Evolutionary conservation across 2,888 invertebrate genomes (phyloP).

Genomic region (Lumbricus terrestris): DNA sequence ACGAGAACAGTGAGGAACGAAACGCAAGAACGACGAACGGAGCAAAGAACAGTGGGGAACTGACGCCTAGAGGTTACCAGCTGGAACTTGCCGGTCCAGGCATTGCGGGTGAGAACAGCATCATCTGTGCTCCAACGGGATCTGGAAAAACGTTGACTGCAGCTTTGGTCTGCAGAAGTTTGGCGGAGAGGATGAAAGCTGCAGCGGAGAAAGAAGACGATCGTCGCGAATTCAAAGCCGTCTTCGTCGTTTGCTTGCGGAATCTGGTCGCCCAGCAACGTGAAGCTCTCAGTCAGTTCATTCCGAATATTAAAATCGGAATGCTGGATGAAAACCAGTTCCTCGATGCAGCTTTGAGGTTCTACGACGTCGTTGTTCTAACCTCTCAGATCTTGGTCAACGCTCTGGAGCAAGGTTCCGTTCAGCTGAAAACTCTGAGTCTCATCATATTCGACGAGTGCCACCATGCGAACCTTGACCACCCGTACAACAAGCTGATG

Average conservation of each 20-base stretch:
- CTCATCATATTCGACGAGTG: slow-evolving; percentile 36
- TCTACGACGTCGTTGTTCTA: slow-evolving; percentile 28
- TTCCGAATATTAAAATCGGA: background rate
- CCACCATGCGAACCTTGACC: slow-evolving; percentile 33
- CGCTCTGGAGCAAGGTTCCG: slow-evolving; percentile 19
- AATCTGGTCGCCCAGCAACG: slow-evolving; percentile 30
- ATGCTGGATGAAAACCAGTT: background rate
- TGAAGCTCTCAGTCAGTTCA: background rate
- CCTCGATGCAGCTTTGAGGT: background rate
- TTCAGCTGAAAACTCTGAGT: slow-evolving; percentile 19
- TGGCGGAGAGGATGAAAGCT: background rate
- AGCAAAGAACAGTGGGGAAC: background rate
- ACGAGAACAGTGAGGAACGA: background rate
- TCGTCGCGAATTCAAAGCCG: slow-evolving; percentile 23
- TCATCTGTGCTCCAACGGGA: slow-evolving; percentile 34
- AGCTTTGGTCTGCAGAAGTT: slow-evolving; percentile 17
- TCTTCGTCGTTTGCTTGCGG: slow-evolving; percentile 33
- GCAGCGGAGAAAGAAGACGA: background rate
- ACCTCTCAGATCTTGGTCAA: slow-evolving; percentile 36
- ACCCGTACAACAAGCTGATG: slow-evolving; percentile 36
- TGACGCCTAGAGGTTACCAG: slow-evolving; percentile 22
- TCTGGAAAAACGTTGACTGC: slow-evolving; percentile 32
- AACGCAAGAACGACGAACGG: background rate
- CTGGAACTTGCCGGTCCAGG: slow-evolving; percentile 22
- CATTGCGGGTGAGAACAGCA: slow-evolving; percentile 20